Conservation (phyloP, 2,797 vertebrate species). For the Oceanodroma leucorhoa region DNA sequence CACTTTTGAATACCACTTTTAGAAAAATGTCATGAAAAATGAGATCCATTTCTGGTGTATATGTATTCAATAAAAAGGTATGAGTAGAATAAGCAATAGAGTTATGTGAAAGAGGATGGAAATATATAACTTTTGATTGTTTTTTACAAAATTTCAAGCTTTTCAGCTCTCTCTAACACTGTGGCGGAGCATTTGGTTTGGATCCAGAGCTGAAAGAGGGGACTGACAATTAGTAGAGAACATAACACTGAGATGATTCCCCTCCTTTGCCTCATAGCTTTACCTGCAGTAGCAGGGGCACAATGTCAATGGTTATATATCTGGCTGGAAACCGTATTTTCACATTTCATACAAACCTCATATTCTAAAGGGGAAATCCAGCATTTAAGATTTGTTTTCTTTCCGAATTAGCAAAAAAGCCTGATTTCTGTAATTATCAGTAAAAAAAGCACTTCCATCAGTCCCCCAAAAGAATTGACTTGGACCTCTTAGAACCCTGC, state of each 20-base stretch:
- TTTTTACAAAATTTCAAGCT: neutral
- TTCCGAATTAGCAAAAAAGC: neutral
- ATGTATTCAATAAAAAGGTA: neutral
- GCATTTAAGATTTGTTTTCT: neutral
- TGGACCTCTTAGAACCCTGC: neutral
- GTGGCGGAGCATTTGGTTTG: neutral
- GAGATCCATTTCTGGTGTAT: neutral
- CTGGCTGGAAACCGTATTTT: neutral
- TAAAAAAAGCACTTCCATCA: neutral
- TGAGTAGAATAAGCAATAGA: neutral
- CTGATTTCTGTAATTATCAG: neutral
- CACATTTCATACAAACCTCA: neutral
- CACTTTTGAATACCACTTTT: neutral
- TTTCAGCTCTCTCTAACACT: neutral
- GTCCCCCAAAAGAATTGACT: neutral
- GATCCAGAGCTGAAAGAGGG: neutral
- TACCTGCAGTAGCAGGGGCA: neutral
- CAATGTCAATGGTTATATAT: fast-evolving
- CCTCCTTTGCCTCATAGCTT: neutral
- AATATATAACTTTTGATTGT: neutral
- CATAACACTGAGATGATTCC: neutral
- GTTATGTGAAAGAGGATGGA: neutral
- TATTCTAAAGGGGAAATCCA: neutral
- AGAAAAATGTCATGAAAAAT: neutral
- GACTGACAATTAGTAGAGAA: neutral